phyloP scores from a whole-genome alignment of 2,888 invertebrate species.

The Unio delphinus region DNA sequence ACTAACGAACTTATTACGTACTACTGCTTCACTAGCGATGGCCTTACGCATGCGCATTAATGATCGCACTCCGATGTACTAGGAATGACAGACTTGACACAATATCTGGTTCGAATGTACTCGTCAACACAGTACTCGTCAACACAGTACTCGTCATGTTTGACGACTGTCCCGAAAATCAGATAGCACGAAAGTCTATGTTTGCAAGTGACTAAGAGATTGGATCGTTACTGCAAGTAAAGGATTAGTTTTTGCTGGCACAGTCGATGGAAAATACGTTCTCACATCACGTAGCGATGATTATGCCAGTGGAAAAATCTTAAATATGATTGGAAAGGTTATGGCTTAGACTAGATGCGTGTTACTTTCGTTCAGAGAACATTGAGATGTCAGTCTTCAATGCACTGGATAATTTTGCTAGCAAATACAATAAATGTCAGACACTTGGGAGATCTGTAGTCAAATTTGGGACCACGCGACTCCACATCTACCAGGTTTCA shows the following conservation, averaged over 20 bases:
- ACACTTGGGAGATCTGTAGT: constrained; percentile 4
- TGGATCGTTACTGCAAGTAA: too few species aligned
- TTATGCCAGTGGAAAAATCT: constrained; percentile 9
- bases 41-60: too few species aligned
- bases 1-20: too few species aligned
- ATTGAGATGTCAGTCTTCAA: constrained; percentile 8
- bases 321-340: constrained; percentile 6
- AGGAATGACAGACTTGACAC: too few species aligned
- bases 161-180: background rate
- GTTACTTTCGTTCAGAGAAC: constrained; percentile 22
- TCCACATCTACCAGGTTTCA: background rate
- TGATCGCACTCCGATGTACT: too few species aligned
- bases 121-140: background rate
- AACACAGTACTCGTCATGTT: background rate
- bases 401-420: constrained; percentile 7
- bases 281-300: constrained; percentile 12
- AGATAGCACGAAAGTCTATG: background rate
- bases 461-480: constrained; percentile 5
- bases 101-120: background rate
- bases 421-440: constrained; percentile 5
- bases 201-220: background rate
- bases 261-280: constrained; percentile 17
- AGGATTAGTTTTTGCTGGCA: constrained; percentile 16
- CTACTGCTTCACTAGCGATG: too few species aligned
- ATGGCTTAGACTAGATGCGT: constrained; percentile 24